Percentiles rank a stretch among this genome's conserved stretches.
These are phyloP conservation scores for Harpagifer antarcticus DNA, from an alignment of 2,797 vertebrate species.

Conservation along the genomic window DNA sequence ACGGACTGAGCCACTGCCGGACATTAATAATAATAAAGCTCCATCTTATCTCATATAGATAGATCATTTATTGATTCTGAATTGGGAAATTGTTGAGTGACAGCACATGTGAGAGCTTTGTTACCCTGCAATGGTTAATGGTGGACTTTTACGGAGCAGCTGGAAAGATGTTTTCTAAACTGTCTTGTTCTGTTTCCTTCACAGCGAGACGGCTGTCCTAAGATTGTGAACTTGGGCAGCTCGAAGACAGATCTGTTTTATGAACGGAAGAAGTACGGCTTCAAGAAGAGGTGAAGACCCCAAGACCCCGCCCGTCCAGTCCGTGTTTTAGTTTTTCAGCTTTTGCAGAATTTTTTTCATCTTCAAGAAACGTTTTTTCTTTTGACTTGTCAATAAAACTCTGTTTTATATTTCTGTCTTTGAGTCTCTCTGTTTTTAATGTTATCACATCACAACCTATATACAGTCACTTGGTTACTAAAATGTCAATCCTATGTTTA, in stretches of 20 bases:
- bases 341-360: constrained; percentile 50
- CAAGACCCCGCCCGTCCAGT: neutral
- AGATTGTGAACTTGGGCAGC: constrained; percentile 98
- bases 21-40: too few relatives aligned
- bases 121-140: too few relatives aligned
- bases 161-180: neutral
- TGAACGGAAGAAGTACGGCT: constrained; percentile 98
- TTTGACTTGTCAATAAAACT: constrained; percentile 72
- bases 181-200: neutral
- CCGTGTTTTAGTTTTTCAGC: constrained; percentile 45
- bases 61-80: too few relatives aligned
- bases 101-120: too few relatives aligned
- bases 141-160: too few relatives aligned
- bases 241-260: constrained; percentile 99
- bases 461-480: too few relatives aligned
- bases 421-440: neutral
- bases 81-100: too few relatives aligned
- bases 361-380: constrained; percentile 46
- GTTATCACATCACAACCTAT: neutral
- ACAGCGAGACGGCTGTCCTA: constrained; percentile 97
- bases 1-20: too few relatives aligned
- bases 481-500: too few relatives aligned
- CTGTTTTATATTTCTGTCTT: constrained; percentile 65
- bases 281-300: constrained; percentile 97
- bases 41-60: too few relatives aligned